phyloP scores from a whole-genome alignment of 53 echinoderm and acorn worm genomes.

The Hippasteria phrygiana region DNA sequence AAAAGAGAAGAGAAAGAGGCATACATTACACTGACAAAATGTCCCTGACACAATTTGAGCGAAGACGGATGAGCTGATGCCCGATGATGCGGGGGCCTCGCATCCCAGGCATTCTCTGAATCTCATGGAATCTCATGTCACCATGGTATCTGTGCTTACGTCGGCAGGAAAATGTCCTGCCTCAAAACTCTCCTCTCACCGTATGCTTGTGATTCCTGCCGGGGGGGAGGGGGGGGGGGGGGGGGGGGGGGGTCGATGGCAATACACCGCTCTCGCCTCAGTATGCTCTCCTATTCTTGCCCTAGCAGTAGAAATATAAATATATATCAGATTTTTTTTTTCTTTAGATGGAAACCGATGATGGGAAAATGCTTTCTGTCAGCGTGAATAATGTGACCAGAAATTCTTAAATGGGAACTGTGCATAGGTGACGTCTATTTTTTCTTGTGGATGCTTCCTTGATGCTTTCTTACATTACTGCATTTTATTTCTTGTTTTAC shows the following conservation, averaged over 20 bases:
- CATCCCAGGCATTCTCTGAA: slow-evolving; percentile 54
- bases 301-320: background rate
- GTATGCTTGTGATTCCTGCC: slow-evolving; percentile 13
- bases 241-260: background rate
- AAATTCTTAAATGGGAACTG: background rate
- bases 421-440: background rate
- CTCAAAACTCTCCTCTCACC: background rate
- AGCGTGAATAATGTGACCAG: background rate
- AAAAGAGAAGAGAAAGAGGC: background rate
- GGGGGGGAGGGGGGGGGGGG: background rate
- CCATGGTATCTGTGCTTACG: slow-evolving; percentile 69
- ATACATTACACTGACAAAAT: background rate
- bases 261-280: background rate
- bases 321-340: background rate
- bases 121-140: slow-evolving; percentile 57
- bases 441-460: background rate
- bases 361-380: background rate
- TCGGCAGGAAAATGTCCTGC: slow-evolving; percentile 25
- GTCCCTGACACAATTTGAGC: slow-evolving; percentile 48
- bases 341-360: background rate
- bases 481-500: no score
- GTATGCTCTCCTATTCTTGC: background rate
- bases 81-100: background rate
- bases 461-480: background rate
- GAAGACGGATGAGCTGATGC: slow-evolving; percentile 22